phyloP scores from a whole-genome alignment of 2,113 vertebrate genomes.

The Lathamus discolor region DNA sequence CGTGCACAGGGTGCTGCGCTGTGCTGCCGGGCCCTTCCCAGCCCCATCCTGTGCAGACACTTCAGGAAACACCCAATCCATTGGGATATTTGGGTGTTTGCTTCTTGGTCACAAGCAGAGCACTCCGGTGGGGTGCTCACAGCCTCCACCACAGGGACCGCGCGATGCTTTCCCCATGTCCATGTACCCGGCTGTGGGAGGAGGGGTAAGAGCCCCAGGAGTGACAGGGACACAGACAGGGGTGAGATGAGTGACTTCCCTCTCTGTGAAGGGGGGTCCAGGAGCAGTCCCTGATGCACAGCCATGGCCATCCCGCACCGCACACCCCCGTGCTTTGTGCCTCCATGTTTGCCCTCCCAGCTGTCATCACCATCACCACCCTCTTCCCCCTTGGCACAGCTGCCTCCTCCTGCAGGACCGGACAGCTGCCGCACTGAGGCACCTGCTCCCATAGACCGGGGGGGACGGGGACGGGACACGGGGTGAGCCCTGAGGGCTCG shows the following conservation, averaged over 20 bases:
- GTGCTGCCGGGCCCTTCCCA: neutral
- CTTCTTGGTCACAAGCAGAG: neutral
- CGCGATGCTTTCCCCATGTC: fast-evolving
- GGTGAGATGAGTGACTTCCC: fast-evolving
- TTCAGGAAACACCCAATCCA: neutral
- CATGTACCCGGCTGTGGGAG: fast-evolving
- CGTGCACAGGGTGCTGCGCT: fast-evolving
- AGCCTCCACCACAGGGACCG: fast-evolving
- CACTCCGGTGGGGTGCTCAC: neutral
- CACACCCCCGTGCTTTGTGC: neutral
- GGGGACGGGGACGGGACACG: neutral
- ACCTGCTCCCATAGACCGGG: neutral
- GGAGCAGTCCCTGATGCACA: fast-evolving
- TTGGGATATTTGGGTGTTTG: neutral
- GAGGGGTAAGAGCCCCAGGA: fast-evolving
- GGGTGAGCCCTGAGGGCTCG: neutral
- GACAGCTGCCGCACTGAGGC: neutral
- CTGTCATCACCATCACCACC: neutral
- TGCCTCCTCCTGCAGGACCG: neutral
- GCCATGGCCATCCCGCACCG: neutral
- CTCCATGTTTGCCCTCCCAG: neutral
- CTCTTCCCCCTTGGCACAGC: neutral
- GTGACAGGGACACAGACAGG: neutral
- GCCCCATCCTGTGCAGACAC: fast-evolving
- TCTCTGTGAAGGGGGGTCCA: neutral